Conservation (phyloP, 2,113 vertebrate species). For the Epinephelus moara region DNA sequence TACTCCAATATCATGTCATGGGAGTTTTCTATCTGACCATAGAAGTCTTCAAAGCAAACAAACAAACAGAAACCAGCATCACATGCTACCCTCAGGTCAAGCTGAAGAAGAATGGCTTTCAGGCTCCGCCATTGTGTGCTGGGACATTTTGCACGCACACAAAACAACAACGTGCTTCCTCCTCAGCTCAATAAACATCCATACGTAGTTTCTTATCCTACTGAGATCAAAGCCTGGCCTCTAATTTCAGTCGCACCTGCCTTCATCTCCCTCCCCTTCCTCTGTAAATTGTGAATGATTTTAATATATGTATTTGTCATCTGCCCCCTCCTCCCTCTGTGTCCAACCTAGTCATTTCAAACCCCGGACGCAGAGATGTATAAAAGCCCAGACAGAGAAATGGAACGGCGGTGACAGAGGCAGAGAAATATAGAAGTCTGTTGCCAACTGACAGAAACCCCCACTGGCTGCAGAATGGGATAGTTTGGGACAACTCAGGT, state of each 20-base stretch:
- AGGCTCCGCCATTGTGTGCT: constrained; percentile 4
- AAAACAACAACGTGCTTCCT: constrained; percentile 52
- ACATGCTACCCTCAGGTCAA: constrained; percentile 40
- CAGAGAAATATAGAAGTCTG: constrained; percentile 25
- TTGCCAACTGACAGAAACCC: constrained; percentile 70
- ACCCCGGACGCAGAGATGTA: constrained; percentile 42
- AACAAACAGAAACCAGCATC: constrained; percentile 45
- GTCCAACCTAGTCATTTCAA: constrained; percentile 53
- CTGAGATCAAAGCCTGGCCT: constrained; percentile 58
- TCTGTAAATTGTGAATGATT: constrained; percentile 59
- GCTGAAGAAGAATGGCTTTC: constrained; percentile 36
- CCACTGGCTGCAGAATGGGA: constrained; percentile 72
- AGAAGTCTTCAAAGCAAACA: constrained; percentile 50
- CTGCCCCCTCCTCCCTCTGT: constrained; percentile 35
- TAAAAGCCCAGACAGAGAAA: constrained; percentile 65
- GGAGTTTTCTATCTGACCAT: constrained; percentile 61
- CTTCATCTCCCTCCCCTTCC: neutral
- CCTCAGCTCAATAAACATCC: constrained; percentile 22
- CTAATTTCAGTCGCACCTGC: constrained; percentile 55
- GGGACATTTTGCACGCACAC: constrained; percentile 39
- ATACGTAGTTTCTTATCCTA: constrained; percentile 19
- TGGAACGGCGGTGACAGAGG: constrained; percentile 47
- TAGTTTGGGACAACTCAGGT: constrained; percentile 73
- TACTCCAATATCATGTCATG: constrained; percentile 59
- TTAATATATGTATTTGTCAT: constrained; percentile 64